A percentile compares a stretch with the other conserved stretches of the same genome.
Conservation (phyloP, 2,113 vertebrate species). For the Gopherus flavomarginatus region DNA sequence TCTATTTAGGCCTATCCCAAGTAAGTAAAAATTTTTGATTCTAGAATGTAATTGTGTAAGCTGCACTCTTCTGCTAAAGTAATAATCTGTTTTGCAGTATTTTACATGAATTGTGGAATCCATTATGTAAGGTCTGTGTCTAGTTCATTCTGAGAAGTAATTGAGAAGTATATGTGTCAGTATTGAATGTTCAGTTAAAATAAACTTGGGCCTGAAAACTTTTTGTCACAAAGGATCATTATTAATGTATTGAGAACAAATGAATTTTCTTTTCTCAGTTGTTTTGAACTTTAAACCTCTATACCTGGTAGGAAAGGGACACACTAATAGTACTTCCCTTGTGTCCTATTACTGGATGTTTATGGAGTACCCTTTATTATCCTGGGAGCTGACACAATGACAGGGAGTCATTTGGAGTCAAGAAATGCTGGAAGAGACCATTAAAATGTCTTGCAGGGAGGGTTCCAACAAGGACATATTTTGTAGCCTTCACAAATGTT, state of each 20-base stretch:
- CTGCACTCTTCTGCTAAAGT: background rate
- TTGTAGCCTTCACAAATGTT: constrained; percentile 66
- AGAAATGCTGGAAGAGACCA: constrained; percentile 83
- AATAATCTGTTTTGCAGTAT: constrained; percentile 45
- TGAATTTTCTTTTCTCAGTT: constrained; percentile 82
- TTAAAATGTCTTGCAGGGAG: constrained; percentile 82
- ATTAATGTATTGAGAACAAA: constrained; percentile 86
- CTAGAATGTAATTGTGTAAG: background rate
- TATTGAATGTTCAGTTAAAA: constrained; percentile 16
- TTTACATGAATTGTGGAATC: constrained; percentile 60
- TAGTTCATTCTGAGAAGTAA: constrained; percentile 33
- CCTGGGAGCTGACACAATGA: constrained; percentile 86
- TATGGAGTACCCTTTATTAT: constrained; percentile 81
- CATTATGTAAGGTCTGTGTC: constrained; percentile 44
- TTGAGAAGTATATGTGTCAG: constrained; percentile 24
- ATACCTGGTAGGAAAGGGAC: constrained; percentile 80
- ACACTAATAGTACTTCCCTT: constrained; percentile 82
- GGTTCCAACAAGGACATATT: constrained; percentile 73
- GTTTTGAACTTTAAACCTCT: constrained; percentile 86
- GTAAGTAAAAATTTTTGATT: constrained; percentile 84
- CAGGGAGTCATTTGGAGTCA: constrained; percentile 85
- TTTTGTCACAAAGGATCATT: constrained; percentile 71
- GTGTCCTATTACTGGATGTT: constrained; percentile 88
- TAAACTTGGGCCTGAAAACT: constrained; percentile 70
- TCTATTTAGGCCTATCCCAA: constrained; percentile 99